phyloP scores from a whole-genome alignment of 2,888 invertebrate species.

The Ecdyonurus torrentis region DNA sequence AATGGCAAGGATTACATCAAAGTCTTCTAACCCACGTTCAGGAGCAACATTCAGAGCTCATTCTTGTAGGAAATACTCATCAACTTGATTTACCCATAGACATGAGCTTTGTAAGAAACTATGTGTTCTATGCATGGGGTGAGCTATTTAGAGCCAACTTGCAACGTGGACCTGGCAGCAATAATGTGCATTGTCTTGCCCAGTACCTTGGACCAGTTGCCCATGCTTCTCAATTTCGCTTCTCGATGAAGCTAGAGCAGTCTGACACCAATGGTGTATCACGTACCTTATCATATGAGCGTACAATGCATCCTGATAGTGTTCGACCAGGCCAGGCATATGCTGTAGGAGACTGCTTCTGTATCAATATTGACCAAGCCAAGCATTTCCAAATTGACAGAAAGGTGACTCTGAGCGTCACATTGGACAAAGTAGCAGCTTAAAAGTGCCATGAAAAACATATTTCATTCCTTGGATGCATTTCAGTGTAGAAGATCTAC shows the following conservation, averaged over 20 bases:
- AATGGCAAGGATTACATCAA: slow-evolving; percentile 5
- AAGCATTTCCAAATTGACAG: slow-evolving; percentile 5
- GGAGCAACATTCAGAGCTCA: slow-evolving; percentile 2
- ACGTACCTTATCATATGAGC: slow-evolving; percentile 1
- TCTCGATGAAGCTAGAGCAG: slow-evolving; percentile 1
- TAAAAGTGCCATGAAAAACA: too few relatives aligned
- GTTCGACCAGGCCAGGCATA: slow-evolving; percentile 2
- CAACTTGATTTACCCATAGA: slow-evolving; percentile 1
- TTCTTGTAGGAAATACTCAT: slow-evolving; percentile 5
- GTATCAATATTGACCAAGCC: slow-evolving; percentile 3
- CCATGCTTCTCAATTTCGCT: slow-evolving; percentile 3
- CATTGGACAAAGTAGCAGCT: background rate
- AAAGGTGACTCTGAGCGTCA: background rate
- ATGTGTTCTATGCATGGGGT: slow-evolving; percentile 3
- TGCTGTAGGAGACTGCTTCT: slow-evolving; percentile 3
- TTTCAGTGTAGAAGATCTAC: too few relatives aligned
- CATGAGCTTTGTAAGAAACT: slow-evolving; percentile 6
- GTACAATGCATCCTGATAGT: slow-evolving; percentile 4
- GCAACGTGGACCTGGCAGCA: slow-evolving; percentile 4
- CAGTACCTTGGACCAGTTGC: slow-evolving; percentile 5
- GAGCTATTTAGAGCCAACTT: slow-evolving; percentile 8
- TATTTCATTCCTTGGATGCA: too few relatives aligned
- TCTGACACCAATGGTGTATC: background rate
- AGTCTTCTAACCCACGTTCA: slow-evolving; percentile 5
- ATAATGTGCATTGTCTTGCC: slow-evolving; percentile 2